Evolutionary conservation across 2,113 vertebrate species (phyloP), one percentile per base, ranked within the genome.

Genomic region (Arizona elegans): DNA sequence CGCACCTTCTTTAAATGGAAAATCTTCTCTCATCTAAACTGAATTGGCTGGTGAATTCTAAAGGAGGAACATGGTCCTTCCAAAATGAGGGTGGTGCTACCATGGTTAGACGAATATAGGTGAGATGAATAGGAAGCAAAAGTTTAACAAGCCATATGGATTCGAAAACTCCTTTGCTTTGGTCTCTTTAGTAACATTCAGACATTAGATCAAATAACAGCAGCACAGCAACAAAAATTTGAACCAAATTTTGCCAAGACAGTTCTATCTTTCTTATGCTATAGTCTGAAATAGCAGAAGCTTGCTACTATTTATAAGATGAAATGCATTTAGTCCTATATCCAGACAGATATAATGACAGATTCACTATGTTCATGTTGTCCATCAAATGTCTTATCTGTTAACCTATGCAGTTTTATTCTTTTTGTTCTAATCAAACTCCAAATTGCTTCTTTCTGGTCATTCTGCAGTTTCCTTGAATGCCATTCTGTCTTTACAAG

Each of bases 321-420:
- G 43, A 86, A 47, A 13, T 12, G 23, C 90, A 93, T 56, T 11
- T 90, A 88, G 52, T 91, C 85, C 11, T 92, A 15, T 89, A 13
- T 89, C 91, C 55, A 94, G 55, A 53, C 53, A 53, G 11, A 53
- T 53, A 12, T 53, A 53, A 93, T 88, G 29, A 91, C 38, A 90
- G 47, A 59, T 33, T 81, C 86, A 21, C 10, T 23, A 58, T 86
- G 8, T 90, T 59, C 62, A 33, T 86, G 55, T 65, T 95, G 94
- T 43, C 88, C 11, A 94, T 88, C 53, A 85, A 86, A 88, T 53
- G 89, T 54, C 43, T 93, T 54, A 89, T 94, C 95, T 95, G 88
- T 29, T 87, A 86, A 93, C 58, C 52, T 86, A 88, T 75, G 92
- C 55, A 59, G 21, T 92, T 33, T 55, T 7, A n/a, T 65, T 24